Conservation (phyloP, 2,888 invertebrate genomes). For the Caenorhabditis afra region DNA sequence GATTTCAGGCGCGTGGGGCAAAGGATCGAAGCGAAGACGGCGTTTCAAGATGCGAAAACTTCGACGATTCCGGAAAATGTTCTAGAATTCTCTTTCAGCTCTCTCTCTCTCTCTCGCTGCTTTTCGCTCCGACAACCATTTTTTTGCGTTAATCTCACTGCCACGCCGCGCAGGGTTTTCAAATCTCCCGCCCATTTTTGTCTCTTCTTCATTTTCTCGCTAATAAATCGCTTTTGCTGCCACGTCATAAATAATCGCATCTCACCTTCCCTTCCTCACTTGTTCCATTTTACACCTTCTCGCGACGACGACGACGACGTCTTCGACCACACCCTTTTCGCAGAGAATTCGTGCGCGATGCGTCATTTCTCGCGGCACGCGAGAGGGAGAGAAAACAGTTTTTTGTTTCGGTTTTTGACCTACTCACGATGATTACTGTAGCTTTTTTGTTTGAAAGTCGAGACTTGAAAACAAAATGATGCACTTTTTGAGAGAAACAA, state of each 20-base stretch:
- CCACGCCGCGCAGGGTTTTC: conserved; percentile 35
- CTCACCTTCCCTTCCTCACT: neutral
- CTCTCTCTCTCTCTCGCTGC: conserved; percentile 2
- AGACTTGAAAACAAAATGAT: no score
- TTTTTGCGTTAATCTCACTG: conserved; percentile 53
- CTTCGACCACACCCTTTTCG: conserved; percentile 22
- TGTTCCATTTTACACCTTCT: neutral
- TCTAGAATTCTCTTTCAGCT: conserved; percentile 26
- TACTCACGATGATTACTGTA: no score
- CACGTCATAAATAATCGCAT: conserved; percentile 1
- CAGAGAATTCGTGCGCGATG: neutral
- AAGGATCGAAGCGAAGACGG: conserved; percentile 72
- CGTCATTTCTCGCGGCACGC: neutral
- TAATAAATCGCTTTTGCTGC: conserved; percentile 32
- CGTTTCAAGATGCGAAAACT: conserved; percentile 76
- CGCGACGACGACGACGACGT: no score
- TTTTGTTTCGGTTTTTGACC: no score
- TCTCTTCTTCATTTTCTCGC: conserved; percentile 4
- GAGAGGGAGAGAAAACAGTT: neutral
- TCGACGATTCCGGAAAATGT: conserved; percentile 65
- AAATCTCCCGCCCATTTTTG: conserved; percentile 10
- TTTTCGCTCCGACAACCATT: conserved; percentile 1
- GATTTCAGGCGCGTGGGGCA: conserved; percentile 74
- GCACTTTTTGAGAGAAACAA: no score
- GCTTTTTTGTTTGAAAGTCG: no score